Evolutionary conservation across 92 coral and sea anemone species (phyloP), one percentile per base, ranked within the genome.

Genomic region (Actinostola sp.): DNA sequence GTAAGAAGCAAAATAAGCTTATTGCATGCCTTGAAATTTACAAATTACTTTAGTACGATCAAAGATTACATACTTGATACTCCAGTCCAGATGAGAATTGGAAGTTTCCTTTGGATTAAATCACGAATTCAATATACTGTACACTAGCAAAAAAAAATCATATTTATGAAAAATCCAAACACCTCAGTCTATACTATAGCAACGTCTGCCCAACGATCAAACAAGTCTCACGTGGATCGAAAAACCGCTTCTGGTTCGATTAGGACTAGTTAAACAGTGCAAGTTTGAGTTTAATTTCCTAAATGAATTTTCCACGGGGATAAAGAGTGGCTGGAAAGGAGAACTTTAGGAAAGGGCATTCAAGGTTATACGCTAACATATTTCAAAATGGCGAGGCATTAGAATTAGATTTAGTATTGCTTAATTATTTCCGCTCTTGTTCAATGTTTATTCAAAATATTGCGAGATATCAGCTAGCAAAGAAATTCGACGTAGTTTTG

Each of bases 371-470:
- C 10, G 30, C 3, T 3, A 53, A 3, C 25, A 20, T 20, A 53
- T 71, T 55, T 71, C 53, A 71, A 71, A 71, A 71, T 71, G 77
- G 77, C 66, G 77, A 71, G 65, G 39, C 65, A 26, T 23, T 61
- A n/a, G n/a, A n/a, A n/a, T n/a, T 17, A 8, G 45, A 56, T 29
- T 13, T 61, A n/a, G 63, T 36, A 55, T 70, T 70, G 64, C 75
- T 39, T 36, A 70, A 53, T 54, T 2, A 71, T 55, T 71, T 58
- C 55, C 77, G 66, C 16, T 27, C 17, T 20, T 21, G 16, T 28
- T 25, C 54, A 26, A 71, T 71, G 77, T 71, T 71, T 71, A 57
- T 58, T 58, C 57, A 71, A 58, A 14, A 42, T 12, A 25, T 24
- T 51, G 53, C 34, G 27, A 14, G 29, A 53, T 13, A n/a, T 8